A percentile compares a stretch with the other conserved stretches of the same genome.
Evolutionary conservation across 2,797 vertebrate genomes (phyloP).

Genomic region (Loris lydekkerianus): DNA sequence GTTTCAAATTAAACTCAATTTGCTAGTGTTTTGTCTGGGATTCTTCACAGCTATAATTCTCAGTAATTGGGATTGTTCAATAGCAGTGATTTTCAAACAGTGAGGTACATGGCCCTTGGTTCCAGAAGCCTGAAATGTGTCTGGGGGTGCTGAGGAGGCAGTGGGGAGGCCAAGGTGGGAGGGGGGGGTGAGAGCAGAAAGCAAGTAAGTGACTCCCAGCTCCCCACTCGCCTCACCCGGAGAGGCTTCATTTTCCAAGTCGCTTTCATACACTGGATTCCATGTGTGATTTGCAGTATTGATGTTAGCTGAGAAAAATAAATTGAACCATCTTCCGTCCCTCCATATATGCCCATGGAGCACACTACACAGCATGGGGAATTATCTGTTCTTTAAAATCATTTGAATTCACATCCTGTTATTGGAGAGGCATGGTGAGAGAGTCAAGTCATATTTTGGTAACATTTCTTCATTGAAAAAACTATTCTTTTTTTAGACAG

Average conservation of each 20-base stretch:
- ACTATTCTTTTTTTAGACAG: too few relatives aligned
- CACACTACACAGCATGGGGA: not conserved
- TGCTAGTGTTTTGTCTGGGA: not conserved
- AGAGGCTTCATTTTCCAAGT: not conserved
- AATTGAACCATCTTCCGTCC: not conserved
- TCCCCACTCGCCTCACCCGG: not conserved
- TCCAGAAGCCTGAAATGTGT: not conserved
- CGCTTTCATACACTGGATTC: not conserved
- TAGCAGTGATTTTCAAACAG: not conserved
- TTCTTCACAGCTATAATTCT: constrained; percentile 24
- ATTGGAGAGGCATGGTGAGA: not conserved
- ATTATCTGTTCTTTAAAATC: not conserved
- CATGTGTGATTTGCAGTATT: not conserved
- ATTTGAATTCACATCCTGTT: not conserved
- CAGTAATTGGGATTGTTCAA: not conserved
- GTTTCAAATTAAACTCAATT: constrained; percentile 5
- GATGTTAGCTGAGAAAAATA: not conserved
- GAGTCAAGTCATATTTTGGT: not conserved
- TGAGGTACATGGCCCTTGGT: not conserved
- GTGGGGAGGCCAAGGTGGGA: too few relatives aligned
- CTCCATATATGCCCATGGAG: not conserved
- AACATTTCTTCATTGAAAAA: not conserved
- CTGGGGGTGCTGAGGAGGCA: not conserved
- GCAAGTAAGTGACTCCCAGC: too few relatives aligned
- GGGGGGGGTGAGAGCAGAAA: rapidly evolving